phyloP scores from a whole-genome alignment of 2,888 invertebrate species.

The Hyposoter didymator region DNA sequence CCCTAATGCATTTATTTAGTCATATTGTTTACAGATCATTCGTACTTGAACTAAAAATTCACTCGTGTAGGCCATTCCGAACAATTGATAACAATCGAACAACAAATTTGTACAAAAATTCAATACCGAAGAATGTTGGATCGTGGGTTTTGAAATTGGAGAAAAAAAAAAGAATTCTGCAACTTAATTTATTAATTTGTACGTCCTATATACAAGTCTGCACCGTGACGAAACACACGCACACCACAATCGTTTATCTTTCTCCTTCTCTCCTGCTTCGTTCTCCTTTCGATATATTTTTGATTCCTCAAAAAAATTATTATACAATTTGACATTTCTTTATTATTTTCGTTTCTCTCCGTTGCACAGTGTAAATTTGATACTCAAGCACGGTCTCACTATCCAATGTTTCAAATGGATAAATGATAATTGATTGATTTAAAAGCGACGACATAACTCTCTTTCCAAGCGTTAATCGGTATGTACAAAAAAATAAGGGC shows the following conservation, averaged over 20 bases:
- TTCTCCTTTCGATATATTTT: constrained; percentile 6
- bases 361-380: constrained; percentile 53
- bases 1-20: background rate
- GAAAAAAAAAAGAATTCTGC: constrained; percentile 54
- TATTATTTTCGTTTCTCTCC: constrained; percentile 22
- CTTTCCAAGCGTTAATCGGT: constrained; percentile 28
- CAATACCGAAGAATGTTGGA: constrained; percentile 22
- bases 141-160: constrained; percentile 16
- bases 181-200: constrained; percentile 79
- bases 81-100: constrained; percentile 7
- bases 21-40: constrained; percentile 7
- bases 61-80: constrained; percentile 26
- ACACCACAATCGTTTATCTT: constrained; percentile 31
- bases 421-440: constrained; percentile 18
- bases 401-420: constrained; percentile 10
- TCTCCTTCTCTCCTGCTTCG: background rate
- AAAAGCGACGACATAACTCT: constrained; percentile 34
- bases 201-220: constrained; percentile 77
- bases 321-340: constrained; percentile 50
- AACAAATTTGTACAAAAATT: constrained; percentile 5
- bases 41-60: constrained; percentile 10
- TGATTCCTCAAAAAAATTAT: constrained; percentile 44
- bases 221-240: constrained; percentile 61
- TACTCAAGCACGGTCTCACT: constrained; percentile 28
- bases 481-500: constrained; percentile 60